A percentile compares a stretch with the other conserved stretches of the same genome.
Conservation (phyloP, 2,797 vertebrate genomes). For the Malurus leucopterus region DNA sequence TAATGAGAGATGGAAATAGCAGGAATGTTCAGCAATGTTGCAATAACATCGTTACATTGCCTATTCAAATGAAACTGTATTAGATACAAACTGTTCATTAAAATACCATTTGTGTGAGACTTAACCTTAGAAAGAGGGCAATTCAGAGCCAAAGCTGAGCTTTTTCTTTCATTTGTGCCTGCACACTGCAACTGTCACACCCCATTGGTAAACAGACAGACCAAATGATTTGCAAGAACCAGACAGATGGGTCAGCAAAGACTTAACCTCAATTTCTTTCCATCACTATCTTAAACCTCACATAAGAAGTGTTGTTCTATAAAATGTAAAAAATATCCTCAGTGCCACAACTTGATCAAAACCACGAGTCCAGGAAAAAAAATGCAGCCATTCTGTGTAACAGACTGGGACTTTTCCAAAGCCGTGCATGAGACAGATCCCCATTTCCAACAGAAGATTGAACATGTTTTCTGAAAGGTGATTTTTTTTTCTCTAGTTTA, state of each 20-base stretch:
- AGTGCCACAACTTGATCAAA: not conserved
- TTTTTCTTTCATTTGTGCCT: constrained; percentile 4
- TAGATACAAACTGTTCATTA: constrained; percentile 1
- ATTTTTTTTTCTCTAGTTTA: not conserved
- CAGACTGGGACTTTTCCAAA: not conserved
- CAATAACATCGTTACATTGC: not conserved
- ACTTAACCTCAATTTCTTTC: not conserved
- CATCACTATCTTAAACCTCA: not conserved
- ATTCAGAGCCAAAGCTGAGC: not conserved
- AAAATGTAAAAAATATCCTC: not conserved
- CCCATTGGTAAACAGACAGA: not conserved
- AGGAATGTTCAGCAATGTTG: not conserved
- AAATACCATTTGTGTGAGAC: constrained; percentile 14
- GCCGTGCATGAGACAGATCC: not conserved
- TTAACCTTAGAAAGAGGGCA: not conserved
- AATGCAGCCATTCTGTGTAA: not conserved
- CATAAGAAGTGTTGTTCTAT: not conserved
- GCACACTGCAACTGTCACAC: not conserved
- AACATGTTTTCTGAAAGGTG: not conserved
- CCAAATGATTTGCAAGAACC: not conserved
- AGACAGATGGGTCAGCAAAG: constrained; percentile 1
- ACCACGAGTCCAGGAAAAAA: not conserved
- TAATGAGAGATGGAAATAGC: not conserved
- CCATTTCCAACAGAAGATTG: not conserved
- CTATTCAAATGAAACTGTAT: constrained; percentile 28